Evolutionary conservation across 1,140 invertebrate species (phyloP), one percentile per base, ranked within the genome.

Genomic region (Drosophila paulistorum): DNA sequence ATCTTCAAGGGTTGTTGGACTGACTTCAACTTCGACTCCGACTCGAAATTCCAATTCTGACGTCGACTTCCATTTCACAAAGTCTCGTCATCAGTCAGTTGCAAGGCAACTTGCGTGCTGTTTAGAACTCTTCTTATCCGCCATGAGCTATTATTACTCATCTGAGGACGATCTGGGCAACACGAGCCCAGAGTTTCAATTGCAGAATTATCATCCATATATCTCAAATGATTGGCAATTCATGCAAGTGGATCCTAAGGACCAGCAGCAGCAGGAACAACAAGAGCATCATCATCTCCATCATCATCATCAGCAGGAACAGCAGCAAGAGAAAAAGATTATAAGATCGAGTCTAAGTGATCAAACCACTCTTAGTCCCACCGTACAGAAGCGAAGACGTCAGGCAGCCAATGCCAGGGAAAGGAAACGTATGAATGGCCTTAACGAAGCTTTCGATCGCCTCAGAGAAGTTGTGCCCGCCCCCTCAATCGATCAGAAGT

Each of bases 401-500:
- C 92, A 96, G 26, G 96, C 96, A 0, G 96, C 96, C 0, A 97
- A 97, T 91, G 96, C 96, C 0, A 92, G 95, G 1, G 96, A 97
- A 92, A 92, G 96, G 26, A 93, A 96, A 68, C 92, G 96, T 23
- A 97, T 97, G 96, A 96, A 96, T 82, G 95, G 96, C 5, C 90
- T 97, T 23, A 97, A 97, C 89, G 95, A 96, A 57, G 96, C 96
- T 0, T 97, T 97, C 90, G 96, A 97, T 86, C 78, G 94, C 65
- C 90, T 97, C 7, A 93, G 97, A 14, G 95, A 96, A 79, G 96
- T 97, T n/a, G 95, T 98, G 14, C 97, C 97, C 0, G 80, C 90
- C 3, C 97, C 97, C 0, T 95, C 95, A 2, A 94, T 95, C 30
- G 96, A 97, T 79, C 94, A 96, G 73, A 96, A 97, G 87, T 92